A percentile compares a stretch with the other conserved stretches of the same genome.
Conservation (phyloP, 2,113 vertebrate species). For the Trichomycterus rosablanca region DNA sequence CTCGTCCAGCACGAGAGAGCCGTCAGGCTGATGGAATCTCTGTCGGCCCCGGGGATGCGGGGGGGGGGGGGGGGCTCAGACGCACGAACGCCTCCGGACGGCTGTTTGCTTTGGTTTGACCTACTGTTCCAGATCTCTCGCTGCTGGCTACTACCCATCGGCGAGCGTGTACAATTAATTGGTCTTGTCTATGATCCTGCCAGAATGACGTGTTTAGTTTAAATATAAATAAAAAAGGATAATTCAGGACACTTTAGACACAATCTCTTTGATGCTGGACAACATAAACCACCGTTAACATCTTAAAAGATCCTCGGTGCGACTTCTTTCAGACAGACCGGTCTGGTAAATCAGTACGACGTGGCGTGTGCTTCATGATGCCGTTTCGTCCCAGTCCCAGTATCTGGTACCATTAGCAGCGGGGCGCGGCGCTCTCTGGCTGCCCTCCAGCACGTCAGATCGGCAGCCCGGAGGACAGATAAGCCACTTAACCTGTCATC, state of each 20-base stretch:
- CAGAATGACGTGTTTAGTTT: too few species aligned
- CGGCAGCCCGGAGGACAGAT: not conserved
- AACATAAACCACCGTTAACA: too few species aligned
- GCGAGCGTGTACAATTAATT: too few species aligned
- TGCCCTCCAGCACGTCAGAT: not conserved
- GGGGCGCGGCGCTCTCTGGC: not conserved
- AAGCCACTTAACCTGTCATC: slow-evolving; percentile 1
- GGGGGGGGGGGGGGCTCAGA: slow-evolving; percentile 34
- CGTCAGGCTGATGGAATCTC: slow-evolving; percentile 67
- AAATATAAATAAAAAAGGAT: too few species aligned
- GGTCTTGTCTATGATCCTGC: too few species aligned
- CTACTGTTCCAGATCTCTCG: slow-evolving; percentile 20
- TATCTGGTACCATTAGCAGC: not conserved
- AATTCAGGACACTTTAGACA: too few species aligned
- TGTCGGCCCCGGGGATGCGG: slow-evolving; percentile 47
- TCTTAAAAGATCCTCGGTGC: too few species aligned
- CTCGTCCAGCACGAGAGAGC: slow-evolving; percentile 59
- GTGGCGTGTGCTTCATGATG: not conserved
- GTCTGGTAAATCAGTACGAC: not conserved
- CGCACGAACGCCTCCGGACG: slow-evolving; percentile 47
- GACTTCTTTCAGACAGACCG: too few species aligned
- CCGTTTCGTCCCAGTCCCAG: not conserved
- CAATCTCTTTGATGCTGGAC: too few species aligned
- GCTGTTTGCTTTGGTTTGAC: slow-evolving; percentile 62
- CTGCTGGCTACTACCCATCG: not conserved